phyloP scores from a whole-genome alignment of 2,888 invertebrate genomes.

The Toxonevra muliebris region DNA sequence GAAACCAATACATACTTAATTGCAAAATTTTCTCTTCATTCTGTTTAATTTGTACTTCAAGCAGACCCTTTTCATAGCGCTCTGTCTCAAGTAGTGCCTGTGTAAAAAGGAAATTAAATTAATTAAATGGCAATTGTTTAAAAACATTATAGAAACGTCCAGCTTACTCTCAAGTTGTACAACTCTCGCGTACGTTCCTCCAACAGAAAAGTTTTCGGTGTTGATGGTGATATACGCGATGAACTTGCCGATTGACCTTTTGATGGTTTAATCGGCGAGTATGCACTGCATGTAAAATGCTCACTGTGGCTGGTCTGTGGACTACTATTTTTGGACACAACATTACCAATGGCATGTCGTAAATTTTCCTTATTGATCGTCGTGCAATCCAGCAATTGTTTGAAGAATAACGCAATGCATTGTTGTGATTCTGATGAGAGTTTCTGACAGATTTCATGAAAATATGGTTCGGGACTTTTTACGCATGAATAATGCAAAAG shows the following conservation, averaged over 20 bases:
- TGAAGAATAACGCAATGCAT: conserved; percentile 54
- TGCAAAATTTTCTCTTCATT: conserved; percentile 52
- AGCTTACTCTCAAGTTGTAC: conserved; percentile 51
- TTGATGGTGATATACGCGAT: conserved; percentile 50
- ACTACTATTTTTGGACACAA: conserved; percentile 31
- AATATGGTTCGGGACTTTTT: conserved; percentile 49
- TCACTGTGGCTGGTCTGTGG: conserved; percentile 35
- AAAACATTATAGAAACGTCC: too few species aligned
- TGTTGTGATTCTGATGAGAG: conserved; percentile 52
- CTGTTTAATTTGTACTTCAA: conserved; percentile 57
- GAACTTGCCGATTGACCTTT: conserved; percentile 22
- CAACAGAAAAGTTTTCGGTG: conserved; percentile 56
- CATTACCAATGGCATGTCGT: conserved; percentile 49
- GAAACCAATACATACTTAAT: conserved; percentile 45
- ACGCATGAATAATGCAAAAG: conserved; percentile 62
- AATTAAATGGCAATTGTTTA: too few species aligned
- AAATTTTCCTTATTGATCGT: conserved; percentile 48
- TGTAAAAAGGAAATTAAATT: too few species aligned
- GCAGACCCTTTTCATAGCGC: conserved; percentile 56
- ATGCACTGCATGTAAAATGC: conserved; percentile 19
- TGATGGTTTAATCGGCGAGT: conserved; percentile 17
- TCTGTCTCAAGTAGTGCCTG: conserved; percentile 60
- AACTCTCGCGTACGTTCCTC: conserved; percentile 58
- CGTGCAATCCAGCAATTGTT: conserved; percentile 46
- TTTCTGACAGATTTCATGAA: conserved; percentile 57